These are phyloP conservation scores for Vireo altiloquus DNA, from an alignment of 2,113 vertebrate genomes.

Conservation along the genomic window DNA sequence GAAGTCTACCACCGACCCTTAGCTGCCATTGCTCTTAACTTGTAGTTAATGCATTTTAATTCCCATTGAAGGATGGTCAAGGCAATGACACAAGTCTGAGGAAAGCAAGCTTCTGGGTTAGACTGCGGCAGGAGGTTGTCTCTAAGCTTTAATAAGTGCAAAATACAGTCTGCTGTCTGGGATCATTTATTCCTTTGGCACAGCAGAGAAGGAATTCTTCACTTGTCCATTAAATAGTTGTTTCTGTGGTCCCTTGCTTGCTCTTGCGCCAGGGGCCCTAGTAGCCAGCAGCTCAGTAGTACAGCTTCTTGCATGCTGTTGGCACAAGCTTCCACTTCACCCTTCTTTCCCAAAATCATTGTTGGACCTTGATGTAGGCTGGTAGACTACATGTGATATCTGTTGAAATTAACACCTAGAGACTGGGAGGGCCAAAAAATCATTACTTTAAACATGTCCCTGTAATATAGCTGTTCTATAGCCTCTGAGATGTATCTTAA, in stretches of 20 bases:
- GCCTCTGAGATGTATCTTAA: background rate
- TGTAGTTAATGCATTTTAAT: background rate
- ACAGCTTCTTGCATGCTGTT: background rate
- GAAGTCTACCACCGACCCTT: background rate
- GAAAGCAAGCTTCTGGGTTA: background rate
- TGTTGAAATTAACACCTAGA: background rate
- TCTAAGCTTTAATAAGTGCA: background rate
- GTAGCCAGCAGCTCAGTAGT: background rate
- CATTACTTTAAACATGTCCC: background rate
- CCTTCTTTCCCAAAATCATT: background rate
- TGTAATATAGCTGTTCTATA: background rate
- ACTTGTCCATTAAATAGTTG: background rate
- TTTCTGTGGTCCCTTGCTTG: background rate
- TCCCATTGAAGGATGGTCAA: background rate
- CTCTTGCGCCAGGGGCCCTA: accelerated
- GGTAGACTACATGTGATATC: accelerated
- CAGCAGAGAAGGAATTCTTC: background rate
- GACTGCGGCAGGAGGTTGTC: background rate
- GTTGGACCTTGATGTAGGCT: background rate
- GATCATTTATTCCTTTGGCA: background rate
- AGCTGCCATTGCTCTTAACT: background rate
- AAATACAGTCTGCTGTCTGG: background rate
- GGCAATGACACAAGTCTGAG: background rate
- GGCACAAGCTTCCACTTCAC: background rate
- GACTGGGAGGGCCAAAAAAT: background rate